These are phyloP conservation scores for Ailuropoda melanoleuca DNA, from an alignment of 2,113 vertebrate species.

Conservation along the genomic window DNA sequence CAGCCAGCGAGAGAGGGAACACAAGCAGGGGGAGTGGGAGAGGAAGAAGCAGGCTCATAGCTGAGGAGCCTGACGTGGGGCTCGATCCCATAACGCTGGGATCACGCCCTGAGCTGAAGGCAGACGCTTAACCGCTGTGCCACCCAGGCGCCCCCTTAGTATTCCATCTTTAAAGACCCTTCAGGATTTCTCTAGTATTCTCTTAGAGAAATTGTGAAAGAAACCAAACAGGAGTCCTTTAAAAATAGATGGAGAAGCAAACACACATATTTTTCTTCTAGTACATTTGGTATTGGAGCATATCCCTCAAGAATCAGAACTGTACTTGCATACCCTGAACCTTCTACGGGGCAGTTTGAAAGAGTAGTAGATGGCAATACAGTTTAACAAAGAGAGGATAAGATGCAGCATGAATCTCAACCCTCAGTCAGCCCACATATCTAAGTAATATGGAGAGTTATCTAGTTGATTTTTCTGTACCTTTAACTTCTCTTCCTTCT, in stretches of 20 bases:
- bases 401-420: neutral
- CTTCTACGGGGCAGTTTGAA: neutral
- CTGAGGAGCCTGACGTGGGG: no score
- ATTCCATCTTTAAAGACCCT: neutral
- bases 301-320: constrained; percentile 19
- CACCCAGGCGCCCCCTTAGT: no score
- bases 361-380: neutral
- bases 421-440: neutral
- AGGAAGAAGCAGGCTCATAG: no score
- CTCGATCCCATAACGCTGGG: no score
- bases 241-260: neutral
- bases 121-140: no score
- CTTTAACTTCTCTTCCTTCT: neutral
- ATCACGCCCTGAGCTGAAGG: no score
- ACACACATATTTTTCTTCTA: constrained; percentile 49
- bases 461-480: neutral
- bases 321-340: neutral
- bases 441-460: neutral
- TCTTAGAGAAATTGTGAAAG: constrained; percentile 19
- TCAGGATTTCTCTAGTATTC: neutral
- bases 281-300: neutral
- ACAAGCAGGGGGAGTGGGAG: no score
- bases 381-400: neutral
- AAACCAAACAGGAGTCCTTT: constrained; percentile 10
- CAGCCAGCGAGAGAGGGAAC: no score